A percentile compares a stretch with the other conserved stretches of the same genome.
Evolutionary conservation across 2,888 invertebrate genomes (phyloP).

Genomic region (Acronicta aceris): DNA sequence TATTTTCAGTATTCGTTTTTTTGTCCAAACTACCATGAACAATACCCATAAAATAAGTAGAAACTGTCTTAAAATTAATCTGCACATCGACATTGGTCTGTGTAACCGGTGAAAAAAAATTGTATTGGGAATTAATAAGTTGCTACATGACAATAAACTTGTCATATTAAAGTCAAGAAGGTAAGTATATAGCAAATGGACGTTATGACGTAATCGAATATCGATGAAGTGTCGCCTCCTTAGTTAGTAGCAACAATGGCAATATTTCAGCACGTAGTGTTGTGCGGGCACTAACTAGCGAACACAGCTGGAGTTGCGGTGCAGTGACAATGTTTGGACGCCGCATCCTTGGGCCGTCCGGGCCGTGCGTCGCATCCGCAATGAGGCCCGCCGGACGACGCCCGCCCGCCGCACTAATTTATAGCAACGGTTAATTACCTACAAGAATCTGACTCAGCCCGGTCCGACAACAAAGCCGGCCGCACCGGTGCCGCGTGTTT

Average conservation of each 20-base stretch:
- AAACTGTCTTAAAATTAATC: slow-evolving; percentile 39
- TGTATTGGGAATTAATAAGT: slow-evolving; percentile 28
- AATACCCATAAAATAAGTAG: slow-evolving; percentile 47
- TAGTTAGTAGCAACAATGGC: slow-evolving; percentile 60
- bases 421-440: slow-evolving; percentile 84
- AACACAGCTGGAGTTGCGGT: slow-evolving; percentile 82
- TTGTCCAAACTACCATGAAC: slow-evolving; percentile 41
- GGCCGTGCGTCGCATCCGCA: slow-evolving; percentile 76
- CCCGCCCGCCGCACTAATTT: slow-evolving; percentile 73
- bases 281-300: slow-evolving; percentile 80
- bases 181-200: slow-evolving; percentile 6
- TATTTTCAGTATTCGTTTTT: slow-evolving; percentile 52
- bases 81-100: slow-evolving; percentile 23
- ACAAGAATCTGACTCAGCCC: slow-evolving; percentile 79
- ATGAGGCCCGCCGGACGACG: slow-evolving; percentile 69
- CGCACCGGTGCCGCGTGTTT: slow-evolving; percentile 62
- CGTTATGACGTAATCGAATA: slow-evolving; percentile 53
- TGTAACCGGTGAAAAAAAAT: slow-evolving; percentile 13
- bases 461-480: slow-evolving; percentile 64
- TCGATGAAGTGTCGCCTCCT: slow-evolving; percentile 60
- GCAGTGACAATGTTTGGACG: slow-evolving; percentile 82
- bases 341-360: slow-evolving; percentile 73
- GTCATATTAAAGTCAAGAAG: slow-evolving; percentile 18
- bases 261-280: slow-evolving; percentile 78
- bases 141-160: slow-evolving; percentile 18